Evolutionary conservation across 2,797 vertebrate species (phyloP), one percentile per base, ranked within the genome.

Genomic region (Merluccius polli): DNA sequence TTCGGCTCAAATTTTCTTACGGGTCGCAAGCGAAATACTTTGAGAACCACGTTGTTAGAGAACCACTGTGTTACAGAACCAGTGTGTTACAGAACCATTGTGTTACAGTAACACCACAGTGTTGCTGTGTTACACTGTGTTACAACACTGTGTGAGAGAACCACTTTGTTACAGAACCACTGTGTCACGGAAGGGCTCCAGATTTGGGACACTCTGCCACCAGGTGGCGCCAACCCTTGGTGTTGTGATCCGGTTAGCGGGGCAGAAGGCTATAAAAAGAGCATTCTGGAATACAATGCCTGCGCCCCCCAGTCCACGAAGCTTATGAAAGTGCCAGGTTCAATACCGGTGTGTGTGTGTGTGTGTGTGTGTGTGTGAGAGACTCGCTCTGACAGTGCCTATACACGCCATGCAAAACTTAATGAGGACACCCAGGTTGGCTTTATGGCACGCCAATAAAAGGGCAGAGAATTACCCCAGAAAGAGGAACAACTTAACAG

Each of bases 401-500:
- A 15, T 67, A 13, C 9, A 67, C 16, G 27, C 11, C n/a, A 29
- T 24, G 63, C n/a, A 67, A 18, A 36, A 24, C 48, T 41, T 35
- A 78, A 80, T 79, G 77, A 75, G 41, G 78, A 75, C 84, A 84
- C 77, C 30, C 72, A 78, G 71, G 27, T 75, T 82, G 31, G 70
- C 77, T 90, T 90, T 82, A 85, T 80, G 75, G 75, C 70, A 4
- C 67, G 30, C 71, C 75, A 59, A 83, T 87, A 86, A 89, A 87
- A 79, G 73, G 67, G 77, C 81, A 48, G 83, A 87, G 2, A n/a
- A 81, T 76, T 69, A 82, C 76, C 81, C 74, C 72, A 79, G 48
- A 90, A 90, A 86, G 83, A 86, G 83, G 84, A 88, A 87, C 88
- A 85, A 82, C 80, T 78, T 72, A 89, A 86, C 82, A 85, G 68